Base-by-base conservation (phyloP, 2,113 vertebrate genomes). In the Ploceus nigricollis region DNA sequence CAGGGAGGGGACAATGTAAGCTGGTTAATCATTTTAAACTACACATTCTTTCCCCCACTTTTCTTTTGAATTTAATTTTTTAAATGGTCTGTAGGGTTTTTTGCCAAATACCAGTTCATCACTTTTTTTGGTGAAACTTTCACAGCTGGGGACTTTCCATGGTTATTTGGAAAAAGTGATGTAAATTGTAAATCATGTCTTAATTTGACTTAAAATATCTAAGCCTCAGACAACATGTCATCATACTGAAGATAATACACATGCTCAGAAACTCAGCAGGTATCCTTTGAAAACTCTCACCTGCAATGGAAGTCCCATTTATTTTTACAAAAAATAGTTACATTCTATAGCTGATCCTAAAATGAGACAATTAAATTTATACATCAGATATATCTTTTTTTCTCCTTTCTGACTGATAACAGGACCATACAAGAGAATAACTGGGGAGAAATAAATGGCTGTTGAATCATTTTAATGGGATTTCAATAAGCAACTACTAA, bases 81-180 rank as follows among this genome's bases (percentile, higher is more conserved):
- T 5, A 47, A 72, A 47, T 37, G 8, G 9, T 61, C 80, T 78
- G 15, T 45, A 1, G 2, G 70, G 47, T 51, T 80, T 82, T 39
- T 68, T 92, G 75, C 66, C 75, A 86, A 87, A 82, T 82, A 93
- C 13, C 22, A 2, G 25, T 73, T 87, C 70, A 21, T 69, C 50
- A 10, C 57, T 85, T 65, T 51, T 80, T 91, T 94, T 66, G 47
- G 93, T 89, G 81, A 95, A 85, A 58, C 31, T 45, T 94, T 95
- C 85, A 56, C 66, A 93, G 89, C 73, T 94, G 91, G 84, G 96
- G 94, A 94, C 66, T 94, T 97, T 86, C 94, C 91, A 66, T 37
- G 54, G 71, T 58, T 89, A 63, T 89, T 94, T 94, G 94, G 96
- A 94, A 95, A 96, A 94, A 95, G 47, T 97, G 95, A 96, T 77